Evolutionary conservation across 1,140 invertebrate species (phyloP).

Genomic region (Listronotus oregonensis): DNA sequence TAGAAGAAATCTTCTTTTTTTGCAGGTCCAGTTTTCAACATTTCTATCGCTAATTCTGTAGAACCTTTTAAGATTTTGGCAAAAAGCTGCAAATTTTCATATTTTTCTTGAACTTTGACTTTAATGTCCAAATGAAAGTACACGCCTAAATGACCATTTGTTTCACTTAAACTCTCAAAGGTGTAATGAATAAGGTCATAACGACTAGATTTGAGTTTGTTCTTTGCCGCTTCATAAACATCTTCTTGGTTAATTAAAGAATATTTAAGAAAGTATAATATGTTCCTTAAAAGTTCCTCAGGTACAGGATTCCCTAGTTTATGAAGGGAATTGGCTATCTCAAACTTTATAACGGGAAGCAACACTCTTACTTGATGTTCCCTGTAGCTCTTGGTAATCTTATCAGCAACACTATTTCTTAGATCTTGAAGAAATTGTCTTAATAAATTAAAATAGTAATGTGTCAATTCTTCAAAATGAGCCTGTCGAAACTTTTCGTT

Average conservation of each 20-base stretch:
- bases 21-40: slow-evolving; percentile 1
- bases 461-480: slow-evolving; percentile 12
- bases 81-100: slow-evolving; percentile 6
- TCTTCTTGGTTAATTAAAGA: slow-evolving; percentile 24
- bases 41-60: neutral
- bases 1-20: slow-evolving; percentile 33
- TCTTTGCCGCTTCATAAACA: slow-evolving; percentile 17
- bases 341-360: slow-evolving; percentile 16
- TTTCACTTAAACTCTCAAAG: slow-evolving; percentile 3
- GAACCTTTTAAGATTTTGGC: slow-evolving; percentile 7
- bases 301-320: neutral
- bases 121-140: slow-evolving; percentile 19
- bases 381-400: slow-evolving; percentile 9
- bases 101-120: slow-evolving; percentile 1
- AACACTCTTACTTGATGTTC: slow-evolving; percentile 10
- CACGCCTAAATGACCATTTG: slow-evolving; percentile 25
- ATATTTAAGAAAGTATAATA: slow-evolving; percentile 7
- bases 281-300: neutral
- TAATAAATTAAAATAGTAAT: slow-evolving; percentile 16
- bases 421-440: neutral
- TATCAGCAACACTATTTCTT: neutral
- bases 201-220: slow-evolving; percentile 9
- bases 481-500: slow-evolving; percentile 26
- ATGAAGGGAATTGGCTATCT: neutral
- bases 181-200: slow-evolving; percentile 9